Conservation (phyloP, 2,113 vertebrate genomes). For the Hylia prasina region DNA sequence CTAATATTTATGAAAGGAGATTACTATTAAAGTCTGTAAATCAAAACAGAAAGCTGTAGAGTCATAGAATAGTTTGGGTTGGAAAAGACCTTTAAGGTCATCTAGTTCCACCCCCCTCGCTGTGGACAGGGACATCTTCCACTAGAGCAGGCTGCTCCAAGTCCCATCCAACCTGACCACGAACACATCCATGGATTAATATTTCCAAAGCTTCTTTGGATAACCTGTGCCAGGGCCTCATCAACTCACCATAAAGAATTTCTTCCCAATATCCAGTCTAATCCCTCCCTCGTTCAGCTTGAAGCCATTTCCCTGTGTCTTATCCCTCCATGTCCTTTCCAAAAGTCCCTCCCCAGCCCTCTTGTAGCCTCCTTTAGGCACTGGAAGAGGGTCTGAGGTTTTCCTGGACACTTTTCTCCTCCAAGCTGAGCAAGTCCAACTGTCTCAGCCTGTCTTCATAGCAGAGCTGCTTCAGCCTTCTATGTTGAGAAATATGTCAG, state of each 20-base stretch:
- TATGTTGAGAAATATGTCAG: background rate
- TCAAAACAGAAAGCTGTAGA: background rate
- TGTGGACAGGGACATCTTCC: background rate
- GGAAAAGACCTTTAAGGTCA: background rate
- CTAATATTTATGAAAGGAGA: background rate
- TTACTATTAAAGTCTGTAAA: background rate
- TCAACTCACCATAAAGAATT: background rate
- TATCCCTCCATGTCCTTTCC: too few species aligned
- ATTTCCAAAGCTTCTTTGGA: background rate
- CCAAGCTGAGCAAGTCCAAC: background rate
- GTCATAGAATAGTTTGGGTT: background rate
- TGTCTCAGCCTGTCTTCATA: background rate
- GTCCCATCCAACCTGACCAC: background rate
- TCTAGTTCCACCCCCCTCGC: accelerated
- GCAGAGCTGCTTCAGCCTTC: background rate
- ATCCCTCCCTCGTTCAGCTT: too few species aligned
- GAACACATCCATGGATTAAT: background rate
- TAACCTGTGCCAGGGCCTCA: background rate
- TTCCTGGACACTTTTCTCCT: background rate
- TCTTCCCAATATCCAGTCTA: background rate
- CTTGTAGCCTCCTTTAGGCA: accelerated
- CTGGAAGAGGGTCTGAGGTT: background rate
- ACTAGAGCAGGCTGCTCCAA: background rate
- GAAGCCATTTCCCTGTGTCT: background rate
- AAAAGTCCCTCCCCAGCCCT: background rate